These are phyloP conservation scores for Chlorocebus sabaeus DNA, from an alignment of 2,113 vertebrate genomes.

Conservation along the genomic window DNA sequence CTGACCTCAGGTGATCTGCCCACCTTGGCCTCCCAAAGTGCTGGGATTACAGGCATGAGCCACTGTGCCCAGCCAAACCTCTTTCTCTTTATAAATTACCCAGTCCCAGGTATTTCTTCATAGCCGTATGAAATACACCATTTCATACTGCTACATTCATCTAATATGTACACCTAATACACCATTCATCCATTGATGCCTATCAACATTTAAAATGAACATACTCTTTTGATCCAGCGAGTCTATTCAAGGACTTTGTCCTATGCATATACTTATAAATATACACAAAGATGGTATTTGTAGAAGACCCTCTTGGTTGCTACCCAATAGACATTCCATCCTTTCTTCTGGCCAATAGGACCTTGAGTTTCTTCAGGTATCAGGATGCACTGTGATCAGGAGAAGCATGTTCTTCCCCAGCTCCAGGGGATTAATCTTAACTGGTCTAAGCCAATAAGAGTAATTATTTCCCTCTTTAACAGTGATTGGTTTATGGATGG, in stretches of 20 bases:
- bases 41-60: too few species aligned
- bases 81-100: too few species aligned
- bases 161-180: too few species aligned
- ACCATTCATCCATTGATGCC: neutral
- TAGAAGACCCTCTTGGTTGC: neutral
- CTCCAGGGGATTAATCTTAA: neutral
- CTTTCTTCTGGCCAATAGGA: neutral
- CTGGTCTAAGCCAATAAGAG: neutral
- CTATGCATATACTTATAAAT: neutral
- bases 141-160: too few species aligned
- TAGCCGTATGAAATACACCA: too few species aligned
- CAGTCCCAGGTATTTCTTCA: too few species aligned
- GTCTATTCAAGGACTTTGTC: neutral
- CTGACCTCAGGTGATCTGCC: too few species aligned
- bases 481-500: neutral
- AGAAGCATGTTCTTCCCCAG: neutral
- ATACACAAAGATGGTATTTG: neutral
- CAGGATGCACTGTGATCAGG: neutral
- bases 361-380: neutral
- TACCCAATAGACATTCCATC: neutral
- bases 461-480: neutral
- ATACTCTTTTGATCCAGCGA: neutral
- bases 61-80: too few species aligned
- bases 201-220: neutral
- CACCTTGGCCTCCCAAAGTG: too few species aligned